Base-by-base conservation (phyloP, 2,888 invertebrate genomes). In the Campaea margaritaria region DNA sequence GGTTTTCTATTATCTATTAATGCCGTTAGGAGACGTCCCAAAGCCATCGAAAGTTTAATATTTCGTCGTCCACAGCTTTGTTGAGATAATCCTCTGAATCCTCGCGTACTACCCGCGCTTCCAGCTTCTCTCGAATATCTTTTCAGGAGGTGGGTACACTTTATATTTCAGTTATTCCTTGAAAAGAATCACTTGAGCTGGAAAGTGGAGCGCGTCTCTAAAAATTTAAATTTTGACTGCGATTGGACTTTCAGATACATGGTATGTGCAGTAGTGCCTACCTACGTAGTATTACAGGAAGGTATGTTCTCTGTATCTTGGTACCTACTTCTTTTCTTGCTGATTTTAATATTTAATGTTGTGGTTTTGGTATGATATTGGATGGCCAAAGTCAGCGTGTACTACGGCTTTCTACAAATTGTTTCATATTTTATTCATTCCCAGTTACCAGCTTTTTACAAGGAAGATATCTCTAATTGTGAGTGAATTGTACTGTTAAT, bases 1-100 rank as follows among this genome's bases (percentile, higher is more conserved):
- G 51, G 45, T 45, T 53, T 58, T 62, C 27, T 53, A 68, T 69
- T 73, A 73, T 63, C 51, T 71, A 70, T 76, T 70, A 69, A 73
- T 43, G 41, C 61, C 57, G 57, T 65, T 64, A 65, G 51, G 70
- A 49, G 62, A 69, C 57, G 65, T 64, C 59, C 55, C 54, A 52
- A 60, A 71, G 60, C 68, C 60, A 66, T 67, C 64, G 68, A 68
- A 74, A 73, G 65, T 73, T 71, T 70, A 69, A 74, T 74, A 74
- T 72, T 78, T 70, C 62, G 58, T 57, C 65, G 53, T 55, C 60
- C 64, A 64, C 47, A 68, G 66, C 70, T 77, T 73, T 72, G 65
- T 70, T 49, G 64, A 66, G 69, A 76, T 73, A 69, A 75, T 73
- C 66, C 68, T 47, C 61, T 62, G 57, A 69, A 71, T 67, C 64